Base-by-base conservation (phyloP, 2,888 invertebrate genomes). In the Proisotoma minuta region DNA sequence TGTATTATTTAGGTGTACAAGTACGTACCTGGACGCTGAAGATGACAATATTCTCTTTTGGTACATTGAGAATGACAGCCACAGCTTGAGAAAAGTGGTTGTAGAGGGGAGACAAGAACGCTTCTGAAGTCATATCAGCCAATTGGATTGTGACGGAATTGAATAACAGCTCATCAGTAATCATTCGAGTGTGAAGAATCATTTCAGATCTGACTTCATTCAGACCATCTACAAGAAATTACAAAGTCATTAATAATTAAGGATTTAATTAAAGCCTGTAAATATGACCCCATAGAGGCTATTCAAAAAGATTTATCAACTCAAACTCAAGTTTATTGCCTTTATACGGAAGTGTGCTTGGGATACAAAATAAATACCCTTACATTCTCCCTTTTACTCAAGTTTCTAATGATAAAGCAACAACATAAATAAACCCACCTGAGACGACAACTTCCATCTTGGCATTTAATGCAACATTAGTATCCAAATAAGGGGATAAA, bases 81-180 rank as follows among this genome's bases (percentile, higher is more conserved):
- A 97, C 79, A 0, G 91, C 95, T 73, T 95, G 93, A 0, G 92
- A 79, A 75, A 97, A 95, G 78, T 89, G 92, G 15, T 87, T 85
- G 15, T 93, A 80, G 12, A 96, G 78, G 0, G 93, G 94, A 0
- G 94, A 93, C 1, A 97, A 81, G 77, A 97, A 96, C 2, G 89
- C 89, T 73, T 92, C 89, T 5, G 90, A 89, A 0, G 92, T 93
- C 91, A 96, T 94, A 75, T 93, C 91, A 76, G 91, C 89, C 20
- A 97, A 79, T 1, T 95, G 84, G 0, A 98, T 89, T 0, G 96
- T 96, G 43, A 97, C 92, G 0, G 95, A 94, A 78, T 93, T 94
- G 76, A 88, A 87, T 1, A 97, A 80, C 92, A 97, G 96, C 73
- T 93, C 89, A 76, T 93, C 91, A 0, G 95, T 95, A 63, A 98